Base-by-base conservation (phyloP, 2,113 vertebrate genomes). In the Zootoca vivipara region DNA sequence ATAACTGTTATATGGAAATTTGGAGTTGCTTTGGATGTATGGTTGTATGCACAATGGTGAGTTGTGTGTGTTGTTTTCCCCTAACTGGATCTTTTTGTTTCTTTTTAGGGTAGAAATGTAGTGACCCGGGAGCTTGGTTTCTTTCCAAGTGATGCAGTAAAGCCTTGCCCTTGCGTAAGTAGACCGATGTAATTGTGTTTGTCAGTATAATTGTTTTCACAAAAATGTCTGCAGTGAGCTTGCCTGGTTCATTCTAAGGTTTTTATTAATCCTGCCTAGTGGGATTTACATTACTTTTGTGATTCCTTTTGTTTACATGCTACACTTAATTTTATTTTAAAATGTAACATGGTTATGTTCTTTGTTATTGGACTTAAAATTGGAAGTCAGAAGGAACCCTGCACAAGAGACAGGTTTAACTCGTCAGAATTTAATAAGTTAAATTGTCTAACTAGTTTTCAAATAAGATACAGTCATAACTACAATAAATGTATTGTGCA, bases 111-210 rank as follows among this genome's bases (percentile, higher is more conserved):
- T 86, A 98, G 96, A 96, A 98, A 98, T 95, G 95, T 98, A 95
- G 95, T 97, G 77, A 98, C 98, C 24, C 98, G 97, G 93, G 98
- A 99, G 87, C 96, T 98, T 94, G 99, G 99, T 95, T 99, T 98
- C 96, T 99, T 99, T 93, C 99, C 99, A 83, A 99, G 98, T 89
- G 97, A 99, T 38, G 97, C 98, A 38, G 99, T 99, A 90, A 98
- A 98, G 94, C 99, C 99, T 4, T 98, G 97, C 86, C 99, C 98
- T 28, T 99, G 98, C 95, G 99, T 99, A 97, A 98, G 99, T 97
- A 96, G 42, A 78, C 5, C 75, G 93, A 52, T 86, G 92, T 92
- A 89, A 67, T 89, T 85, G 0, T 78, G 65, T 94, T 89, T 92
- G 64, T 87, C 22, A 5, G 40, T 77, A 1, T 88, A 42, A 89